These are phyloP conservation scores for Barnardius zonarius DNA, from an alignment of 2,113 vertebrate genomes.

Conservation along the genomic window DNA sequence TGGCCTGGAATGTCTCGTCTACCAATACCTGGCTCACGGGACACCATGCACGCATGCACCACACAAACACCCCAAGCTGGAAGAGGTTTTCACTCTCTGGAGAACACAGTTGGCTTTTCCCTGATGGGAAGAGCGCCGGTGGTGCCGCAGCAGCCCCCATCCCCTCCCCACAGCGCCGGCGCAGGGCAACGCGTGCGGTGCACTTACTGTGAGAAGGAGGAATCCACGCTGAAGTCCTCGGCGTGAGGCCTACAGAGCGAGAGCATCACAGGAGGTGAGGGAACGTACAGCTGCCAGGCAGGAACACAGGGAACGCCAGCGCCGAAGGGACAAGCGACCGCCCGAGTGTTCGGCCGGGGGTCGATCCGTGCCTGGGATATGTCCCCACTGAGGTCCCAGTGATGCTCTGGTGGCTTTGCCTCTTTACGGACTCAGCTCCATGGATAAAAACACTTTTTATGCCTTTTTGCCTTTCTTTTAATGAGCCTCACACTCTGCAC, in stretches of 20 bases:
- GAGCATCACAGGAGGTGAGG: slow-evolving; percentile 45
- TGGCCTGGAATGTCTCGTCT: neutral
- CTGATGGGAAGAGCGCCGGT: rapidly evolving
- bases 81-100: rapidly evolving
- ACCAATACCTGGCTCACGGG: neutral
- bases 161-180: neutral
- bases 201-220: slow-evolving; percentile 87
- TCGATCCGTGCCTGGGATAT: rapidly evolving
- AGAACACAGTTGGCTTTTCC: rapidly evolving
- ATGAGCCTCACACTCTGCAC: neutral
- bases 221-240: slow-evolving; percentile 93
- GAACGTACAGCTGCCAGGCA: rapidly evolving
- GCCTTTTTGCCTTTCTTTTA: neutral
- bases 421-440: neutral
- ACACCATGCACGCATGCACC: rapidly evolving
- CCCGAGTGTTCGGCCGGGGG: rapidly evolving
- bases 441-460: neutral
- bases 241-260: slow-evolving; percentile 68
- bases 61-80: rapidly evolving
- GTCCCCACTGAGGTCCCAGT: neutral
- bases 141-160: neutral
- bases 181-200: neutral
- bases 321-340: rapidly evolving
- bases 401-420: neutral
- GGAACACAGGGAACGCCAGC: rapidly evolving